Conservation (phyloP, 2,113 vertebrate species). For the Myodes glareolus region DNA sequence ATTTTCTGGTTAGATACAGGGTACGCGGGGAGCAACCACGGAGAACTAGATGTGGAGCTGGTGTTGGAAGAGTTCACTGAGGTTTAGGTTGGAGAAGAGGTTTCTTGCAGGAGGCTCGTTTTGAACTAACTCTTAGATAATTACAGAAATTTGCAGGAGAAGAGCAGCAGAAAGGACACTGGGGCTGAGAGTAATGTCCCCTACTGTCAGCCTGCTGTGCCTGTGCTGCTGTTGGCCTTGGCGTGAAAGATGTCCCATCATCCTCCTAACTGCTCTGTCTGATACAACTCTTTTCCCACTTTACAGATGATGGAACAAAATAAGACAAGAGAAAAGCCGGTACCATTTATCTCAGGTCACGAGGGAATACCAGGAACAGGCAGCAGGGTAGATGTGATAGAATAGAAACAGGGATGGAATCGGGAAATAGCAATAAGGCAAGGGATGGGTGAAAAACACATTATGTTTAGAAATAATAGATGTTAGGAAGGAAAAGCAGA, state of each 20-base stretch:
- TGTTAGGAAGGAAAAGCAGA: neutral
- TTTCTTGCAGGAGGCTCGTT: neutral
- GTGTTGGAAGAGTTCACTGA: neutral
- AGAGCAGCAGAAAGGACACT: neutral
- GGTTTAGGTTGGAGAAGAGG: neutral
- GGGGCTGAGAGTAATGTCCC: neutral
- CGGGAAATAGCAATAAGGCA: neutral
- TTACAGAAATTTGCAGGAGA: neutral
- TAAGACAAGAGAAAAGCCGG: neutral
- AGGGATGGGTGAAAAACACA: neutral
- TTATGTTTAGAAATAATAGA: neutral
- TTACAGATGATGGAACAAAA: neutral
- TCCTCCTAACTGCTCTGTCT: neutral
- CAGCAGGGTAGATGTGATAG: neutral
- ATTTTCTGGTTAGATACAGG: neutral
- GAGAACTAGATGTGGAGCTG: neutral
- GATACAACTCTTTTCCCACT: neutral
- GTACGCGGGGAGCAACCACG: neutral
- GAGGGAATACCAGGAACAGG: neutral
- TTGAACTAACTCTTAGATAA: neutral
- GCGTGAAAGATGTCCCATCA: neutral
- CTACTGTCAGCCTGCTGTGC: neutral
- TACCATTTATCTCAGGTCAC: neutral
- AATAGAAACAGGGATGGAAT: neutral
- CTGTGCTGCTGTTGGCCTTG: neutral